These are phyloP conservation scores for Microcebus lehilahytsara DNA, from an alignment of 2,113 vertebrate species.

Conservation along the genomic window DNA sequence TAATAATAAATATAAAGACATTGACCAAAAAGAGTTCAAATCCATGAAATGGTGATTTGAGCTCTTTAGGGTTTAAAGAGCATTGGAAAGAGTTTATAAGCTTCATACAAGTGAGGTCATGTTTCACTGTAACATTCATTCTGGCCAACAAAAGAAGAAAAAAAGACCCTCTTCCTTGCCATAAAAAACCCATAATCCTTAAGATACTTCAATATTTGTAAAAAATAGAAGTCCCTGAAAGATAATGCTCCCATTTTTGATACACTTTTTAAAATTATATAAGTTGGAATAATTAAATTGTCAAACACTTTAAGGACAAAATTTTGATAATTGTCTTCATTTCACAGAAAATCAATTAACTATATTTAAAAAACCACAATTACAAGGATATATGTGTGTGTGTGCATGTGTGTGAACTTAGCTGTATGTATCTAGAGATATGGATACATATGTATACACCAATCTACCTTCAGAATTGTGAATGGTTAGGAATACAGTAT, in stretches of 20 bases:
- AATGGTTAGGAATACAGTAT: background rate
- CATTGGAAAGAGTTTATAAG: slow-evolving; percentile 58
- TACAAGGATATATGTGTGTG: background rate
- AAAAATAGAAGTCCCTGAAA: background rate
- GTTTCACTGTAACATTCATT: slow-evolving; percentile 63
- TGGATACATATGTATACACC: background rate
- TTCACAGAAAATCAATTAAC: background rate
- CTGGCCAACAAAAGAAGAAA: background rate
- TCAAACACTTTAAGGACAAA: background rate
- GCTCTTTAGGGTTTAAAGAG: slow-evolving; percentile 61
- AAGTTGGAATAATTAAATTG: background rate
- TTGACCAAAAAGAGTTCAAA: slow-evolving; percentile 65
- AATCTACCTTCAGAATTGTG: background rate
- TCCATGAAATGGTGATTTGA: slow-evolving; percentile 63
- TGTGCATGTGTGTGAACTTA: background rate
- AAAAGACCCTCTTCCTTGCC: background rate
- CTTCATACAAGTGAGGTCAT: background rate
- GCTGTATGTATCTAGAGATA: background rate
- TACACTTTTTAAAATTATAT: background rate
- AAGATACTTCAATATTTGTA: background rate
- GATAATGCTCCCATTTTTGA: background rate
- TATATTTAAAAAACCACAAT: background rate
- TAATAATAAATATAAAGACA: slow-evolving; percentile 53
- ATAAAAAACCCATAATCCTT: background rate
- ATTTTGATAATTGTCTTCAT: background rate